Conservation (phyloP, 2,888 invertebrate genomes). For the Ganaspis brasiliensis region DNA sequence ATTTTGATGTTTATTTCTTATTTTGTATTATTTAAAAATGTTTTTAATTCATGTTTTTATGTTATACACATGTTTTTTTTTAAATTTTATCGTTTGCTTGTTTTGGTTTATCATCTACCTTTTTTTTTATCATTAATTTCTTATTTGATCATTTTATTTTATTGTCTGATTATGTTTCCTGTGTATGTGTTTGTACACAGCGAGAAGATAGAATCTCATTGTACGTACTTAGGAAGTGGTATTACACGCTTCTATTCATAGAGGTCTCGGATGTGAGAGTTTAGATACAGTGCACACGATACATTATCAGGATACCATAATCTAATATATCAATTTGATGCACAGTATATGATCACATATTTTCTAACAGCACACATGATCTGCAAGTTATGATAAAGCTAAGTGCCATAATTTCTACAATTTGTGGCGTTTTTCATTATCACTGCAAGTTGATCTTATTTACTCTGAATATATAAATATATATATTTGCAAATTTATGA, state of each 20-base stretch:
- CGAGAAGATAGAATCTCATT: constrained; percentile 22
- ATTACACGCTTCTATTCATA: background rate
- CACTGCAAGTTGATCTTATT: background rate
- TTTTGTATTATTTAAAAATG: no score
- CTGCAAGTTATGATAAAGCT: background rate
- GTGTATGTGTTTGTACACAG: background rate
- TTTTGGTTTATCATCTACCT: background rate
- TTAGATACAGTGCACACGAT: constrained; percentile 22
- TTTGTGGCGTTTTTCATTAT: background rate
- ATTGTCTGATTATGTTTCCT: constrained; percentile 8
- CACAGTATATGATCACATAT: constrained; percentile 8
- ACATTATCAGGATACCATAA: constrained; percentile 5
- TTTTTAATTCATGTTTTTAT: no score
- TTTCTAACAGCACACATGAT: background rate
- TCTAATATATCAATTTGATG: constrained; percentile 12
- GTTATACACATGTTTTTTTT: background rate
- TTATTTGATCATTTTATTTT: background rate
- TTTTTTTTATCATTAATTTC: no score
- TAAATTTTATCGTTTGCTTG: background rate
- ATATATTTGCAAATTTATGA: no score
- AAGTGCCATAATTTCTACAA: background rate
- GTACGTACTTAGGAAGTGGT: background rate
- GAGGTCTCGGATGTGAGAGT: constrained; percentile 14
- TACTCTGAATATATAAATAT: background rate
- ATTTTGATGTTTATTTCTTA: no score